Evolutionary conservation across 2,888 invertebrate genomes (phyloP).

Genomic region (Oegoconia quadripuncta): DNA sequence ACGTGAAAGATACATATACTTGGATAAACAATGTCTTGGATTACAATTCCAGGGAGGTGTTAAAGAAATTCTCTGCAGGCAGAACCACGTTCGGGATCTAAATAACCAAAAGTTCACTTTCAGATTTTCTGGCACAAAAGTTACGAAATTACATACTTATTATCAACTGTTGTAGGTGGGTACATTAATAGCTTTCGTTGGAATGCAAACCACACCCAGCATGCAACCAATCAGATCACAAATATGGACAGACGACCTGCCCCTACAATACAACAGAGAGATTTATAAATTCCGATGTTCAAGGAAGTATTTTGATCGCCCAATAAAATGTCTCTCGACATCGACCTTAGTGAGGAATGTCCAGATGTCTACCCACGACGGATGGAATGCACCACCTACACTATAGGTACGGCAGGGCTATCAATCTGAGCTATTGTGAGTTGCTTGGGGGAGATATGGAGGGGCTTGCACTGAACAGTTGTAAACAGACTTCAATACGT

Average conservation of each 20-base stretch:
- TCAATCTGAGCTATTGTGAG: conserved; percentile 7
- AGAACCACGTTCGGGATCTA: too few relatives aligned
- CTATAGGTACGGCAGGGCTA: conserved; percentile 25
- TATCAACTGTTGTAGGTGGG: too few relatives aligned
- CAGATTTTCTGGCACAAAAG: too few relatives aligned
- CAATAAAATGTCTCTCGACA: conserved; percentile 38
- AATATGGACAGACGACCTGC: background rate
- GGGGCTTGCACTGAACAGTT: background rate
- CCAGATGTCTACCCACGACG: conserved; percentile 59
- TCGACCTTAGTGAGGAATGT: conserved; percentile 35
- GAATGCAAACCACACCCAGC: background rate
- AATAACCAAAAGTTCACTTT: too few relatives aligned
- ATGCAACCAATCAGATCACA: background rate
- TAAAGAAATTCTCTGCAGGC: too few relatives aligned
- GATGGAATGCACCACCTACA: conserved; percentile 61
- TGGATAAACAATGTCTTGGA: too few relatives aligned
- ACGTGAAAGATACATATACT: too few relatives aligned
- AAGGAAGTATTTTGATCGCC: conserved; percentile 29
- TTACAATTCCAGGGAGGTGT: too few relatives aligned
- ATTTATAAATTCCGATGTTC: conserved; percentile 13
- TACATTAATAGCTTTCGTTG: too few relatives aligned
- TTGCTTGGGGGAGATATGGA: background rate
- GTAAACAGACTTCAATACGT: too few relatives aligned
- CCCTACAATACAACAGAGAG: conserved; percentile 5
- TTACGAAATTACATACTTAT: too few relatives aligned